Conservation (phyloP, 2,888 invertebrate genomes). For the Drosophila bunnanda region DNA sequence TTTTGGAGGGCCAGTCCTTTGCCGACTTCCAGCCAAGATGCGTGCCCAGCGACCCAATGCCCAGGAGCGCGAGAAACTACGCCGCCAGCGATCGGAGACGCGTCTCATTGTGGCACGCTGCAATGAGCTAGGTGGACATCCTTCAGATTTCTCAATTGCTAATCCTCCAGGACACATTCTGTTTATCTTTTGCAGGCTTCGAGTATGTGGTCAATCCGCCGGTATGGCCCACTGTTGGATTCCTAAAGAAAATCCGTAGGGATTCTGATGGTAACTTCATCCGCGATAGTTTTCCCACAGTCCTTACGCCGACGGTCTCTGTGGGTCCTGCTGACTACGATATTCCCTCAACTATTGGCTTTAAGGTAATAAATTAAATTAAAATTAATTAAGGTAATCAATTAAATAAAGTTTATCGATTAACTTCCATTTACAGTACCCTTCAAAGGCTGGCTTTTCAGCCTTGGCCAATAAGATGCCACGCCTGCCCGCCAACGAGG, state of each 20-base stretch:
- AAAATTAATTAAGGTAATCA: too few relatives aligned
- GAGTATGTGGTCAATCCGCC: constrained; percentile 86
- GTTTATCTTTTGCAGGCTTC: constrained; percentile 84
- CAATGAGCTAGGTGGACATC: constrained; percentile 56
- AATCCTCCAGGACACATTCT: not conserved
- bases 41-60: constrained; percentile 70
- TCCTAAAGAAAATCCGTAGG: constrained; percentile 85
- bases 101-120: constrained; percentile 68
- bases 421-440: constrained; percentile 60
- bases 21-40: constrained; percentile 56
- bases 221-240: constrained; percentile 85
- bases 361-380: constrained; percentile 70
- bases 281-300: constrained; percentile 83
- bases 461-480: constrained; percentile 75
- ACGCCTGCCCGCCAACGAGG: constrained; percentile 57
- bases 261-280: constrained; percentile 85
- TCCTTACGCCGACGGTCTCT: constrained; percentile 33
- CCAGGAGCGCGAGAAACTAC: constrained; percentile 67
- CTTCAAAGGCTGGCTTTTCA: constrained; percentile 79
- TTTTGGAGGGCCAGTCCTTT: constrained; percentile 46
- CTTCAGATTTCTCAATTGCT: not conserved
- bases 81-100: constrained; percentile 73
- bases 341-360: constrained; percentile 54
- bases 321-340: constrained; percentile 79
- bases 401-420: not conserved